Conservation (phyloP, 2,888 invertebrate genomes). For the Gerris lacustris region DNA sequence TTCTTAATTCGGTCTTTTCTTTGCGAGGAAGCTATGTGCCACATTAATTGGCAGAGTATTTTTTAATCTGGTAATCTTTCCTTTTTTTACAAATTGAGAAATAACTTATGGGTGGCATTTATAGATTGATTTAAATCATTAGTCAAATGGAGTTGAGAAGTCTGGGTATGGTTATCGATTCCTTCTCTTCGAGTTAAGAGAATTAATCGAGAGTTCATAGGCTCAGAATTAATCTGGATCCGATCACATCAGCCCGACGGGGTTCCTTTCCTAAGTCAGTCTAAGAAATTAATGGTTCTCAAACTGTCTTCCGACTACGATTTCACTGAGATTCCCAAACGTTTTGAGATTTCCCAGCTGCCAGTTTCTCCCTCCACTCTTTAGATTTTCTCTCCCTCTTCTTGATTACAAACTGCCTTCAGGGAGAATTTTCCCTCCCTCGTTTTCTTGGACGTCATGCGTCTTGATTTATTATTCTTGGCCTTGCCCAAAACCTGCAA, state of each 20-base stretch:
- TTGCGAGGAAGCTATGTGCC: too few species aligned
- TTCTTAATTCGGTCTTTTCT: too few species aligned
- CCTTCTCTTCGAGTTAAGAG: background rate
- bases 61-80: too few species aligned
- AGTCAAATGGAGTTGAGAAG: background rate
- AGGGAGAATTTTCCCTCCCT: background rate
- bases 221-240: background rate
- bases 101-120: too few species aligned
- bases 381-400: background rate
- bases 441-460: background rate
- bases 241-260: background rate
- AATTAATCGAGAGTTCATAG: background rate
- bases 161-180: background rate
- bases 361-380: background rate
- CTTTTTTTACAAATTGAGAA: too few species aligned
- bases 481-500: background rate
- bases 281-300: slow-evolving; percentile 3
- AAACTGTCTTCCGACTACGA: background rate
- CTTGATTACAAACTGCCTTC: slow-evolving; percentile 1
- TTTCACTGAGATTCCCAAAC: background rate
- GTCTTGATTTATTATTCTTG: slow-evolving; percentile 5
- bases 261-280: background rate
- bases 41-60: too few species aligned
- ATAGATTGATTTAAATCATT: background rate
- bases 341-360: slow-evolving; percentile 1